phyloP scores from a whole-genome alignment of 2,113 vertebrate species.

The Dromaius novaehollandiae region DNA sequence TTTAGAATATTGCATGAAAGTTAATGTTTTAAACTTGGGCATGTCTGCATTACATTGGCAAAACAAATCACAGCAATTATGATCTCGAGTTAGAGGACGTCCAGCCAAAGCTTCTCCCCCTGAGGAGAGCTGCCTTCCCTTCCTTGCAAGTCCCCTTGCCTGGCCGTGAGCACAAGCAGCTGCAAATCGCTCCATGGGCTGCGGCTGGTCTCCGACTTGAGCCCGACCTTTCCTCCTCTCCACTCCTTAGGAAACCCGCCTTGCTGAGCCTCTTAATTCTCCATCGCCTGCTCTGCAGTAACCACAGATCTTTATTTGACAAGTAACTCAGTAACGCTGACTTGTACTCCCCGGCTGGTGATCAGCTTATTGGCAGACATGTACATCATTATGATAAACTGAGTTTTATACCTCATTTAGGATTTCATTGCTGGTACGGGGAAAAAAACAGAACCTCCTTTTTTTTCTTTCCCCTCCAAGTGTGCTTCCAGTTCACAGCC shows the following conservation, averaged over 20 bases:
- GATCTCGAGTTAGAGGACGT: not conserved
- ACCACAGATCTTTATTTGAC: not conserved
- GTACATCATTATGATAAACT: not conserved
- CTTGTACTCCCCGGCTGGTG: not conserved
- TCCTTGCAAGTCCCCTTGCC: not conserved
- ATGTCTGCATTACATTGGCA: conserved; percentile 83
- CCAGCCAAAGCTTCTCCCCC: not conserved
- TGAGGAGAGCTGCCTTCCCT: not conserved
- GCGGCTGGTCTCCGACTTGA: not conserved
- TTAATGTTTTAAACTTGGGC: conserved; percentile 72
- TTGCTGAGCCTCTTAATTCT: not conserved
- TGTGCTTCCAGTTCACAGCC: not conserved
- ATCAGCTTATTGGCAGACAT: not conserved
- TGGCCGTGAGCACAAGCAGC: not conserved
- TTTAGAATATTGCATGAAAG: conserved; percentile 79
- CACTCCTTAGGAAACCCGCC: not conserved
- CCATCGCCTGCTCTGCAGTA: not conserved
- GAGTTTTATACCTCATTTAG: not conserved
- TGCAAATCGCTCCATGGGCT: not conserved
- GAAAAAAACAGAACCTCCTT: not conserved
- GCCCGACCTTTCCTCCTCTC: not conserved
- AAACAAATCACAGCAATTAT: conserved; percentile 83
- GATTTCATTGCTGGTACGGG: not conserved
- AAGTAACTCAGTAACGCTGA: not conserved
- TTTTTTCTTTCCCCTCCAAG: not conserved